These are phyloP conservation scores for Sabellastarte sp. DNA, from an alignment of 2,888 invertebrate species.

Conservation along the genomic window DNA sequence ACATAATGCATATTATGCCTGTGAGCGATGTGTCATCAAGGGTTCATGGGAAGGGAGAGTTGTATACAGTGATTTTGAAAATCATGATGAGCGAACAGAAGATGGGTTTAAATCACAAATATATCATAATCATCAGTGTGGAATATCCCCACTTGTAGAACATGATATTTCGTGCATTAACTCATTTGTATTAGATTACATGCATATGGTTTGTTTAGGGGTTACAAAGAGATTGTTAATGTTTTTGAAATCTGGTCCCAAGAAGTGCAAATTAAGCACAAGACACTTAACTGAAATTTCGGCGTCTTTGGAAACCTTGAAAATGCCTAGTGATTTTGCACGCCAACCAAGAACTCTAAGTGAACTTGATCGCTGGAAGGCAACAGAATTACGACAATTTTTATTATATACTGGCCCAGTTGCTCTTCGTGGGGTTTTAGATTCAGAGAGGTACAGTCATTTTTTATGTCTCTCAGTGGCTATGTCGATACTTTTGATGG, in stretches of 20 bases:
- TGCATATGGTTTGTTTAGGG: conserved; percentile 47
- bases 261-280: conserved; percentile 12
- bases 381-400: conserved; percentile 39
- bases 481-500: conserved; percentile 27
- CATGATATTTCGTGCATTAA: conserved; percentile 30
- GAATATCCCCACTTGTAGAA: conserved; percentile 26
- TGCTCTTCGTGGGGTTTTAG: conserved; percentile 24
- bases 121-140: conserved; percentile 31
- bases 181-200: conserved; percentile 43
- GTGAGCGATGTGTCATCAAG: conserved; percentile 10
- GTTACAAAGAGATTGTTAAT: conserved; percentile 31
- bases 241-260: conserved; percentile 31
- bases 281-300: conserved; percentile 9
- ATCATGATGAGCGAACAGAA: conserved; percentile 10
- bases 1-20: conserved; percentile 1
- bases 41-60: background rate
- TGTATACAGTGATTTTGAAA: conserved; percentile 11
- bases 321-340: conserved; percentile 34
- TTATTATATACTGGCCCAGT: conserved; percentile 37
- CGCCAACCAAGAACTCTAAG: conserved; percentile 29
- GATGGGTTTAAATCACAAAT: conserved; percentile 25
- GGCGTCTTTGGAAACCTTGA: conserved; percentile 7
- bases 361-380: conserved; percentile 40
- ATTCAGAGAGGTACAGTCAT: conserved; percentile 26
- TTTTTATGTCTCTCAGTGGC: conserved; percentile 31